phyloP scores from a whole-genome alignment of 2,888 invertebrate genomes.

The Nymphalis urticae region DNA sequence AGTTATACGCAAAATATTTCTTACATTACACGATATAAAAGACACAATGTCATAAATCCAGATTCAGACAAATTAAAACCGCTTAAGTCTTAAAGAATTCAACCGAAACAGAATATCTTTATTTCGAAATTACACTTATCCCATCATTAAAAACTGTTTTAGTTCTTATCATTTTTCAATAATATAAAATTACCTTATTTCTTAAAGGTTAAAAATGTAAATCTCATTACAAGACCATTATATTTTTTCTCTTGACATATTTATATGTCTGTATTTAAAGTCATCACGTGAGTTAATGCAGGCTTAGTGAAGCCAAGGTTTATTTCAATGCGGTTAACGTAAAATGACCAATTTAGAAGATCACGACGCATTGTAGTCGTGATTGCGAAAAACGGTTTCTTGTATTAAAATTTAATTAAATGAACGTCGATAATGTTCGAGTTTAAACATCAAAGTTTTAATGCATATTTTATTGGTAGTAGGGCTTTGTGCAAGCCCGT shows the following conservation, averaged over 20 bases:
- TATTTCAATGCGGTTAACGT: constrained; percentile 5
- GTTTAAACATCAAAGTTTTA: constrained; percentile 9
- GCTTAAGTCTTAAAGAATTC: too few species aligned
- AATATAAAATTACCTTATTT: too few species aligned
- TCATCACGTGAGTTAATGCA: neutral
- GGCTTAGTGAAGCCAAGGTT: constrained; percentile 14
- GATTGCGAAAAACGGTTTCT: constrained; percentile 20
- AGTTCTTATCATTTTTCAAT: neutral
- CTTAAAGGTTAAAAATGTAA: too few species aligned
- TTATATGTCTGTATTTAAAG: too few species aligned
- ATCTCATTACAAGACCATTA: too few species aligned
- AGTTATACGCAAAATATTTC: too few species aligned
- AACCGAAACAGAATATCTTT: neutral
- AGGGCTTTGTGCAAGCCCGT: too few species aligned
- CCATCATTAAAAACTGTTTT: neutral
- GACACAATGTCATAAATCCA: too few species aligned
- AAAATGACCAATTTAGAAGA: constrained; percentile 19
- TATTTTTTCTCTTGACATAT: too few species aligned
- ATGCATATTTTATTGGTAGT: too few species aligned
- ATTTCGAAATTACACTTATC: neutral
- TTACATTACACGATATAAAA: too few species aligned
- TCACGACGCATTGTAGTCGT: constrained; percentile 26
- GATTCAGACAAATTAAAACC: too few species aligned
- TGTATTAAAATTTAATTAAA: constrained; percentile 16
- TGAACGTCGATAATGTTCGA: constrained; percentile 7